Percentiles rank a stretch among this genome's conserved stretches.
Evolutionary conservation across 1,140 invertebrate species (phyloP).

Genomic region (Cyclina sinensis): DNA sequence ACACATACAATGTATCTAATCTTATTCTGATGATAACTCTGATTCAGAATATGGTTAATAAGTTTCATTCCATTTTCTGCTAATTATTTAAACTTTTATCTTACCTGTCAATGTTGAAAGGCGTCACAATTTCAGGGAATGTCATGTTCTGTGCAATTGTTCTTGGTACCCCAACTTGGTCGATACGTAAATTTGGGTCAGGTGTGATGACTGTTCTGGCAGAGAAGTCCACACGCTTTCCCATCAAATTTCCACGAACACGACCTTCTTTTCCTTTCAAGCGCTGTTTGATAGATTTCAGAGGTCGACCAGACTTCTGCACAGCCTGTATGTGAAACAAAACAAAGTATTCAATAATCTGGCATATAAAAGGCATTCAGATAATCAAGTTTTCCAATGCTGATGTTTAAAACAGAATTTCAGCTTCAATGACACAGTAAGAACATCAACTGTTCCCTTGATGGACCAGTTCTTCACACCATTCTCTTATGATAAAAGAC

Average conservation of each 20-base stretch:
- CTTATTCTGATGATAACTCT: too few species aligned
- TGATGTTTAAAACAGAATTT: too few species aligned
- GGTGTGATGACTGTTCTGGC: slow-evolving; percentile 99
- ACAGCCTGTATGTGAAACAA: slow-evolving; percentile 92
- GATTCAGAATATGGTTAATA: too few species aligned
- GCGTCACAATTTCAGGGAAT: slow-evolving; percentile 99
- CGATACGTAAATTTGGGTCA: slow-evolving; percentile 99
- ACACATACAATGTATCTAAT: too few species aligned
- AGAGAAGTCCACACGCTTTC: slow-evolving; percentile 99
- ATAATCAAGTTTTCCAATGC: too few species aligned
- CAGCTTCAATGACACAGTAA: too few species aligned
- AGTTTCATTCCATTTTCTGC: too few species aligned
- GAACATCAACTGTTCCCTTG: too few species aligned
- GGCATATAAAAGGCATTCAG: too few species aligned
- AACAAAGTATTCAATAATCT: too few species aligned
- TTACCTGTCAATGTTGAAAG: slow-evolving; percentile 98
- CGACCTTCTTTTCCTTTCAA: slow-evolving; percentile 97
- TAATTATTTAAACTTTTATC: neutral
- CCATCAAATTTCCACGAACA: slow-evolving; percentile 99
- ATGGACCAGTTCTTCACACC: too few species aligned
- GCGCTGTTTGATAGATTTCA: slow-evolving; percentile 97
- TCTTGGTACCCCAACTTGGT: slow-evolving; percentile 98
- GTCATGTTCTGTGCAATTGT: slow-evolving; percentile 99
- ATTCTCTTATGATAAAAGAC: too few species aligned
- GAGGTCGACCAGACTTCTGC: slow-evolving; percentile 99